These are phyloP conservation scores for Gymnothorax reevesii DNA, from an alignment of 2,797 vertebrate species.

Conservation along the genomic window DNA sequence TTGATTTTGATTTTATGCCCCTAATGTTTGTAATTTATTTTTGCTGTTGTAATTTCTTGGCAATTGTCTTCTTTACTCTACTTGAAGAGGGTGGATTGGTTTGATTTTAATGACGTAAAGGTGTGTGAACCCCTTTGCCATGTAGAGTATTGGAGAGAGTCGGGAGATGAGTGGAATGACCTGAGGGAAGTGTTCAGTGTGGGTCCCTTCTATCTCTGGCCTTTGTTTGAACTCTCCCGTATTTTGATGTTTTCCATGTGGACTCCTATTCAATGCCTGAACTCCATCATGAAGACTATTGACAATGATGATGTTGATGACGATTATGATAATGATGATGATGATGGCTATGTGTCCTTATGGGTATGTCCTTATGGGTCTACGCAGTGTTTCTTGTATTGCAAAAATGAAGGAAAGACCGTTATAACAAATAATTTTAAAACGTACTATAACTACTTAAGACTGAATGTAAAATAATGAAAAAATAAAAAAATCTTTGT, in stretches of 20 bases:
- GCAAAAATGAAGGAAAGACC: constrained; percentile 93
- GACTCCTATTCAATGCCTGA: constrained; percentile 60
- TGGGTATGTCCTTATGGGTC: constrained; percentile 62
- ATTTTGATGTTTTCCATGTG: constrained; percentile 59
- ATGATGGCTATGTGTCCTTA: constrained; percentile 58
- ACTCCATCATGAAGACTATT: constrained; percentile 49
- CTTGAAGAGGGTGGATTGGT: constrained; percentile 45
- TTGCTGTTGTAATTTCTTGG: constrained; percentile 35
- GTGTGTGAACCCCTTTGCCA: constrained; percentile 56
- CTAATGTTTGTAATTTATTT: constrained; percentile 45
- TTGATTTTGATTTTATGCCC: neutral
- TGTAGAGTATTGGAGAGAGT: constrained; percentile 46
- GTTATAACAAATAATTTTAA: constrained; percentile 71
- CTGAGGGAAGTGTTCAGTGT: constrained; percentile 40
- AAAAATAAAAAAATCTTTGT: constrained; percentile 82
- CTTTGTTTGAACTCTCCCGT: constrained; percentile 63
- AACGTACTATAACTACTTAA: constrained; percentile 93
- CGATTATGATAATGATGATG: constrained; percentile 40
- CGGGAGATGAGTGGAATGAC: constrained; percentile 35
- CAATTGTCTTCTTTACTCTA: constrained; percentile 24
- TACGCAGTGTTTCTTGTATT: constrained; percentile 88
- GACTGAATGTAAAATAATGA: constrained; percentile 99
- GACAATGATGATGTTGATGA: constrained; percentile 61
- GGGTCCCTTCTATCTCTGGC: constrained; percentile 54
- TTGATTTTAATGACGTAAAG: constrained; percentile 46